phyloP scores from a whole-genome alignment of 1,140 invertebrate genomes.

The Microplitis mediator region DNA sequence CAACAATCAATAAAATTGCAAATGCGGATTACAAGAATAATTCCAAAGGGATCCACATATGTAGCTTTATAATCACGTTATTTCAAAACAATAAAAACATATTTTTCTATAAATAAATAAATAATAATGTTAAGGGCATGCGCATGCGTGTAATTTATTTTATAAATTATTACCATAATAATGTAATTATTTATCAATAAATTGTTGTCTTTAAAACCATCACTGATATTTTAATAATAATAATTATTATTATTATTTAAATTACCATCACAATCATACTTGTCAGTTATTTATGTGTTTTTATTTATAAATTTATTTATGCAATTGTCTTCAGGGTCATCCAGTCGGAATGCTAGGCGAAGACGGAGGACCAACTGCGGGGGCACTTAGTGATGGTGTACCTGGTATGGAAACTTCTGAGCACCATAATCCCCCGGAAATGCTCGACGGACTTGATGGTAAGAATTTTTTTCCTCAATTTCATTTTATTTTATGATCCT shows the following conservation, averaged over 20 bases:
- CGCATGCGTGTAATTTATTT: too few species aligned
- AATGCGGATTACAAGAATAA: too few species aligned
- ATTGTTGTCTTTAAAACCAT: neutral
- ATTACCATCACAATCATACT: neutral
- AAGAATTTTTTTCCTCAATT: conserved; percentile 47
- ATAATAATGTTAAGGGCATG: too few species aligned
- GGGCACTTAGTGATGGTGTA: conserved; percentile 54
- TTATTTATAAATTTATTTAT: neutral
- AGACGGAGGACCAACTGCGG: conserved; percentile 52
- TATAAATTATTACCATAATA: too few species aligned
- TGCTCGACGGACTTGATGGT: conserved; percentile 62
- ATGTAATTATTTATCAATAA: too few species aligned
- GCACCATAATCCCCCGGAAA: conserved; percentile 60
- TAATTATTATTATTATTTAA: neutral
- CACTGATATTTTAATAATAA: neutral
- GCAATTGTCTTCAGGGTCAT: conserved; percentile 51
- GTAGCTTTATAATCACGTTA: too few species aligned
- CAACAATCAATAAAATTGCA: too few species aligned
- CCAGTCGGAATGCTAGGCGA: conserved; percentile 54
- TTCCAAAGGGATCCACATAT: too few species aligned
- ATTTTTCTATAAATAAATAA: too few species aligned
- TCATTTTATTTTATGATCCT: conserved; percentile 40
- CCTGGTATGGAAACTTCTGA: conserved; percentile 57
- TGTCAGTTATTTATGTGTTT: neutral
- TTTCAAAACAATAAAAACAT: too few species aligned